Base-by-base conservation (phyloP, 2,888 invertebrate genomes). In the Agrypnus murinus region DNA sequence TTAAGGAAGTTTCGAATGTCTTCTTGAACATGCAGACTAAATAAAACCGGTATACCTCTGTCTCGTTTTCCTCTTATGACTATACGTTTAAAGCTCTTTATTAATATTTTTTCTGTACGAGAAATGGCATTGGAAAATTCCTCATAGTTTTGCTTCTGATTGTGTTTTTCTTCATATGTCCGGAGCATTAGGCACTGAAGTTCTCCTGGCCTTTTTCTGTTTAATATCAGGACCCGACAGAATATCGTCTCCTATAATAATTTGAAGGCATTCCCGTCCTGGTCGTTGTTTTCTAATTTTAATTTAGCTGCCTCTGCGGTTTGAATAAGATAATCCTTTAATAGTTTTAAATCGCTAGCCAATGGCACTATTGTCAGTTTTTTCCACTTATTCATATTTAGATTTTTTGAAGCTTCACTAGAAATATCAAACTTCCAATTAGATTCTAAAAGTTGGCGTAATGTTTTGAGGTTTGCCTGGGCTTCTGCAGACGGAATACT, bases 381-480 rank as follows among this genome's bases (percentile, higher is more conserved):
- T n/a, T 74, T 75, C 72, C 70, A 74, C 40, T 70, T 76, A 8
- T 73, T 66, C 2, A 73, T 32, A 25, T 67, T 69, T 17, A 74
- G 17, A 45, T 69, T 53, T 32, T 53, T 64, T 1, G 59, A 59
- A 10, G 71, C 71, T 32, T 71, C 59, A 36, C 6, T 46, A 0
- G 72, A 74, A 38, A 76, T 62, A 9, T 76, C 76, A 71, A 50
- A 75, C 14, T 53, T 65, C 76, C 75, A 75, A 17, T 74, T 69
- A 0, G 65, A 4, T 25, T 67, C 57, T 2, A 76, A 50, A 17
- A 75, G 48, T 19, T 63, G 65, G 17, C 64, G 73, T 58, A 74
- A 17, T 17, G 72, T 72, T 48, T 72, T 73, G 8, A 75, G 38
- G 31, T 75, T 62, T 9, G 70, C 55, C 55, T 78, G 74, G 8